phyloP scores from a whole-genome alignment of 2,113 vertebrate genomes.

The Tachysurus fulvidraco region DNA sequence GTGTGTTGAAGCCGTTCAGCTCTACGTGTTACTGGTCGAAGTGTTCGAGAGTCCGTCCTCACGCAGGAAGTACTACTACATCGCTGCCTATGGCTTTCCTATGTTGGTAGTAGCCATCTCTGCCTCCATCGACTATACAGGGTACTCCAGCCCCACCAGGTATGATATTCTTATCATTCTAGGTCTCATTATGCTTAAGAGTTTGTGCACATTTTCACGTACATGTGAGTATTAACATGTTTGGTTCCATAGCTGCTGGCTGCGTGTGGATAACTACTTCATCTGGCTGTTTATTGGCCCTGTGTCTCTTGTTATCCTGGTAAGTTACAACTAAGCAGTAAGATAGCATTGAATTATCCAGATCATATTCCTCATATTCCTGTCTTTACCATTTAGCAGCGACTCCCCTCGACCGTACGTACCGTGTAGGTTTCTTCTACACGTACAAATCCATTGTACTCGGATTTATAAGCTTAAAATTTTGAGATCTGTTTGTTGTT shows the following conservation, averaged over 20 bases:
- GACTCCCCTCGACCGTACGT: background rate
- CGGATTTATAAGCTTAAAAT: background rate
- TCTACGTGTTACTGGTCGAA: slow-evolving; percentile 88
- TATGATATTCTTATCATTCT: slow-evolving; percentile 56
- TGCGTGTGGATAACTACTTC: slow-evolving; percentile 89
- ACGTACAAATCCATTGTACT: background rate
- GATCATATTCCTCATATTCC: background rate
- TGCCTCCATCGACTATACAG: slow-evolving; percentile 88
- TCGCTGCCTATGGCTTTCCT: slow-evolving; percentile 87
- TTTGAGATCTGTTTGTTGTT: background rate
- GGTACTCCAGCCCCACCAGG: slow-evolving; percentile 87
- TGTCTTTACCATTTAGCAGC: background rate
- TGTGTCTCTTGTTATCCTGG: slow-evolving; percentile 85
- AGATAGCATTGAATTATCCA: background rate
- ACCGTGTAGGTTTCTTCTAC: background rate
- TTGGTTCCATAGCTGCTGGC: slow-evolving; percentile 80
- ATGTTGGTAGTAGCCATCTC: slow-evolving; percentile 88
- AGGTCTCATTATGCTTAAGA: background rate
- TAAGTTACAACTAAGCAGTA: slow-evolving; percentile 60
- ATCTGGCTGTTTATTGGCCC: slow-evolving; percentile 94
- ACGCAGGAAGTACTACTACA: slow-evolving; percentile 88
- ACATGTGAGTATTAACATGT: slow-evolving; percentile 12
- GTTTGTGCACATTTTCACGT: background rate
- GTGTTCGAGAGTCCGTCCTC: slow-evolving; percentile 88
- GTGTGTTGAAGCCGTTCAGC: slow-evolving; percentile 87